Base-by-base conservation (phyloP, 92 coral and sea anemone species). In the Zoanthus gigantus region DNA sequence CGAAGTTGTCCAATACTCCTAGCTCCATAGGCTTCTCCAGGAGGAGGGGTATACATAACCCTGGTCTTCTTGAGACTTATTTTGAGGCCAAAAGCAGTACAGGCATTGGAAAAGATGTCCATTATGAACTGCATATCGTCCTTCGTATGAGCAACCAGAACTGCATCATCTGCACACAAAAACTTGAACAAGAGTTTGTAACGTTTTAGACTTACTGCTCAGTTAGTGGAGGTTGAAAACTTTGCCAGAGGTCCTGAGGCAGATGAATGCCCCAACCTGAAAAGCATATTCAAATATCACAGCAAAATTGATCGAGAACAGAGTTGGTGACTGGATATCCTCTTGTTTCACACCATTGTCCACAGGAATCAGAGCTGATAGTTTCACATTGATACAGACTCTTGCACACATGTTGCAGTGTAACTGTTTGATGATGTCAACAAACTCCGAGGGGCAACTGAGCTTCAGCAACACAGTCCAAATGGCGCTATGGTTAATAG, bases 341-440 rank as follows among this genome's bases (percentile, higher is more conserved):
- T 83, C 83, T 74, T 85, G 82, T 74, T 74, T 85, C 57, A 85
- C 83, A 71, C 89, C 75, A 85, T 73, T 85, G 15, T 85, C 65
- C 31, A 85, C 60, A 0, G 89, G 58, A 71, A 74, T 23, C 37
- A 23, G 31, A 4, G 74, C 74, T 56, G 82, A 85, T 17, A 52
- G 77, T 8, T 34, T 53, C 78, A 15, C 37, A 75, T 48, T 75
- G 18, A 75, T 0, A 28, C 18, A 46, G 2, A 87, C 90, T 37
- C 53, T 76, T 28, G 83, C 89, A n/a, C 37, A 45, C 89, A 76
- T 86, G 28, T 81, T 81, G 54, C n/a, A 47, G 58, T 85, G 89
- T 42, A 75, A 53, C 82, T 50, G 72, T 42, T 74, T 56, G 1
- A 65, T 42, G 37, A 86, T 54, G 18, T 52, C 73, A 56, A 86